Evolutionary conservation across 2,113 vertebrate genomes (phyloP).

Genomic region (human): DNA sequence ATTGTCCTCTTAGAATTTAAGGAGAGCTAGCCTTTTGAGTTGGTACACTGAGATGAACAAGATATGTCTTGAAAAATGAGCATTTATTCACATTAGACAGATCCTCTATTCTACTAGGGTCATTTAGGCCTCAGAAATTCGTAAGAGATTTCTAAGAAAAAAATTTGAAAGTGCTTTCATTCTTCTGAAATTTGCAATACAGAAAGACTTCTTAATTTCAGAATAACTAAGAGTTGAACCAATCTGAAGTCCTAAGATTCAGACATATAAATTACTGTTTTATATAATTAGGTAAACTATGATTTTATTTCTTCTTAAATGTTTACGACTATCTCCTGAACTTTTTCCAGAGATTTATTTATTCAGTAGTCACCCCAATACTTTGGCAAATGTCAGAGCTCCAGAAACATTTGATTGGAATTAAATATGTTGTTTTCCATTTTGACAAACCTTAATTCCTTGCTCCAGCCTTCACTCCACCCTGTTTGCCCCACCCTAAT

Average conservation of each 20-base stretch:
- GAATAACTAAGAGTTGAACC: background rate
- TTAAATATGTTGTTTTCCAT: background rate
- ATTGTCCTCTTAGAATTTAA: background rate
- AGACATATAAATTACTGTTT: background rate
- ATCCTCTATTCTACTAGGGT: background rate
- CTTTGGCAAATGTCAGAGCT: background rate
- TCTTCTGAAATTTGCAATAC: background rate
- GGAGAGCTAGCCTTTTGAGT: background rate
- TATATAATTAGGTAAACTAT: background rate
- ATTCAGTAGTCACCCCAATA: background rate
- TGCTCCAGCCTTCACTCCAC: background rate
- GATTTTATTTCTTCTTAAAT: background rate
- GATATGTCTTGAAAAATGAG: background rate
- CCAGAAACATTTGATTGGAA: background rate
- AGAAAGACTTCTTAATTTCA: background rate
- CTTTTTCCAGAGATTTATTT: background rate
- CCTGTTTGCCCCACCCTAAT: background rate
- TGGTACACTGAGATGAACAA: background rate
- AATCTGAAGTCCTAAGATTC: background rate
- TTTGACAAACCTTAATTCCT: background rate
- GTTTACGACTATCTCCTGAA: background rate
- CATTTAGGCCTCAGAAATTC: background rate
- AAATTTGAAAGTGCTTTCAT: background rate
- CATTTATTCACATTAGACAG: background rate
- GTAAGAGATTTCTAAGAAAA: background rate